phyloP scores from a whole-genome alignment of 2,113 vertebrate genomes.

The Cynoglossus semilaevis region DNA sequence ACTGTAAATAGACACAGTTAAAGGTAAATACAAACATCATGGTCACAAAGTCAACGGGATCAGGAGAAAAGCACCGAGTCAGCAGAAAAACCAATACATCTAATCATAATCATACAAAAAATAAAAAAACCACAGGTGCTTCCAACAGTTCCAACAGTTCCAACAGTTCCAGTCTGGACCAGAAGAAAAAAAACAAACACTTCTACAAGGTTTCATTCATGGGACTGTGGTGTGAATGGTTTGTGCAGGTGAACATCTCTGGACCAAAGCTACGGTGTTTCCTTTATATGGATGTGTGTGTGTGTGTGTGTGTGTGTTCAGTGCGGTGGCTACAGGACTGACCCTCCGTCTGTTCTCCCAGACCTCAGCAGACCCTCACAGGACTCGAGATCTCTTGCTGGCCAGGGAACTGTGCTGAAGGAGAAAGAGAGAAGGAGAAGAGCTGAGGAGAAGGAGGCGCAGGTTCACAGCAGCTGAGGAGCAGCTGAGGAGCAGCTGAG shows the following conservation, averaged over 20 bases:
- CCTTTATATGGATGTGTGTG: too few species aligned
- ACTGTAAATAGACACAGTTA: too few species aligned
- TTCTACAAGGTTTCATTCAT: slow-evolving; percentile 33
- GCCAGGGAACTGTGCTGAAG: slow-evolving; percentile 74
- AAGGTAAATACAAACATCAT: too few species aligned
- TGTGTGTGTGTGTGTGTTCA: slow-evolving; percentile 8
- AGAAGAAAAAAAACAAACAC: slow-evolving; percentile 34
- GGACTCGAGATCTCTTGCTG: slow-evolving; percentile 78
- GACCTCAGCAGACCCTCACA: slow-evolving; percentile 48
- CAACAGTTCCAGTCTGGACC: too few species aligned
- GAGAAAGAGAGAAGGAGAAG: slow-evolving; percentile 10
- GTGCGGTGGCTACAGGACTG: slow-evolving; percentile 15
- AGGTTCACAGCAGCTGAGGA: not conserved
- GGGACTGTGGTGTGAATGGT: not conserved
- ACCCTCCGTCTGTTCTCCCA: not conserved
- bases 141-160: too few species aligned
- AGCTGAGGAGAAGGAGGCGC: not conserved
- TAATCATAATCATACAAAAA: too few species aligned
- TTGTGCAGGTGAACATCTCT: slow-evolving; percentile 42
- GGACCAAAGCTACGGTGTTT: slow-evolving; percentile 5
- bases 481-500: too few species aligned
- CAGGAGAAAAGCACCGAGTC: too few species aligned
- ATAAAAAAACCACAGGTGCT: too few species aligned
- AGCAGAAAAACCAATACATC: too few species aligned
- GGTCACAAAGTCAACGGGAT: too few species aligned